Evolutionary conservation across 2,888 invertebrate genomes (phyloP), one percentile per base, ranked within the genome.

Genomic region (Metopia argyrocephala): DNA sequence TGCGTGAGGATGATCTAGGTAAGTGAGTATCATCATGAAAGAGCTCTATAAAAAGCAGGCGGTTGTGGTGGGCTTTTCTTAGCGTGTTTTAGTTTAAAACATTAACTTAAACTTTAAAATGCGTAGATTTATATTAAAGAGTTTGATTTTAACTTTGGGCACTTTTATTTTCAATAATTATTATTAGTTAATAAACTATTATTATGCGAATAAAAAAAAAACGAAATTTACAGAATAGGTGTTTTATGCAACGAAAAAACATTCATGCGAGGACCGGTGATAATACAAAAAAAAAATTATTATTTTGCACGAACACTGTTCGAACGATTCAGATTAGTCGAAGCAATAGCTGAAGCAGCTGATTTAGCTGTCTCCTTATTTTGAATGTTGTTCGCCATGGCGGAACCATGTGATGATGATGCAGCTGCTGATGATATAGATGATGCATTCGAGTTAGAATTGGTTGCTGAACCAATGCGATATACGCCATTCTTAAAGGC

Each of bases 401-500:
- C 12, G 3, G 57, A 38, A 3, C 45, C 61, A 38, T 54, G 52
- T 7, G 68, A 27, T 6, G 65, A 65, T 21, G 74, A 9, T 9
- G 54, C 25, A 38, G 57, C 59, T 6, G 54, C 21, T 7, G 52
- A 54, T 1, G 68, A 46, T 4, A 76, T 54, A 1, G 83, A 76
- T 21, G 84, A 38, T 56, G 80, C 75, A 50, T 68, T 80, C 3
- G 64, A 38, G 25, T 73, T 31, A 25, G 84, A 62, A 7, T 66
- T 71, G 20, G 73, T n/a, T 21, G 74, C 46, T 45, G 83, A 66
- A 70, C 85, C 87, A 79, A 90, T 89, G 66, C 86, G 85, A 84
- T 89, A 91, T 25, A 86, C 85, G 71, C 89, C 89, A 88, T 94
- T 93, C 86, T 92, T 92, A 87, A 97, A 95, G 91, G 96, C 95